phyloP scores from a whole-genome alignment of 2,113 vertebrate genomes.

The Brienomyrus longianalis region DNA sequence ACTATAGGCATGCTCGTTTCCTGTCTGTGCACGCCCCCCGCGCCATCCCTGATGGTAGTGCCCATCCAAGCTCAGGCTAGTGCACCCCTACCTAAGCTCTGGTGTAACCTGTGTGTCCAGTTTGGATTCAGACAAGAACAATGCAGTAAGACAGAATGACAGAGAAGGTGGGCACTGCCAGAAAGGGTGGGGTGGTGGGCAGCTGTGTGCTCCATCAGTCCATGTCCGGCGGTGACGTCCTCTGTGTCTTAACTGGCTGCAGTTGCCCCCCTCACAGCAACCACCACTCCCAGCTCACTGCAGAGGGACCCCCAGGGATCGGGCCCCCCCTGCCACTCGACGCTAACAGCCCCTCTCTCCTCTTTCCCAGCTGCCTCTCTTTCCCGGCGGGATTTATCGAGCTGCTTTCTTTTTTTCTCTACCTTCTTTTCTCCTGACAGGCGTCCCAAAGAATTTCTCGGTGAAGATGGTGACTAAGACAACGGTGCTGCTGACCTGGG shows the following conservation, averaged over 20 bases:
- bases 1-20: conserved; percentile 17
- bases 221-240: conserved; percentile 8
- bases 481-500: conserved; percentile 89
- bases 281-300: conserved; percentile 6
- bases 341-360: not conserved
- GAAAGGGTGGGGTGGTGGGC: not conserved
- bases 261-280: conserved; percentile 23
- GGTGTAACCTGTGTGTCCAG: not conserved
- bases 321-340: not conserved
- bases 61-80: not conserved
- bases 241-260: conserved; percentile 18
- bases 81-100: not conserved
- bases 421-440: conserved; percentile 51
- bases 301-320: not conserved
- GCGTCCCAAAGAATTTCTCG: conserved; percentile 95
- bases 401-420: not conserved
- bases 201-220: conserved; percentile 11
- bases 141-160: not conserved
- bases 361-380: not conserved
- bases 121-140: not conserved
- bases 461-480: conserved; percentile 95
- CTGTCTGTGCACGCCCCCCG: conserved; percentile 8
- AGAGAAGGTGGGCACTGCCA: not conserved
- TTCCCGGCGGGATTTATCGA: not conserved
- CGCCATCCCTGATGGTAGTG: conserved; percentile 1